phyloP scores from a whole-genome alignment of 2,888 invertebrate genomes.

The Venustoraphidia nigricollis region DNA sequence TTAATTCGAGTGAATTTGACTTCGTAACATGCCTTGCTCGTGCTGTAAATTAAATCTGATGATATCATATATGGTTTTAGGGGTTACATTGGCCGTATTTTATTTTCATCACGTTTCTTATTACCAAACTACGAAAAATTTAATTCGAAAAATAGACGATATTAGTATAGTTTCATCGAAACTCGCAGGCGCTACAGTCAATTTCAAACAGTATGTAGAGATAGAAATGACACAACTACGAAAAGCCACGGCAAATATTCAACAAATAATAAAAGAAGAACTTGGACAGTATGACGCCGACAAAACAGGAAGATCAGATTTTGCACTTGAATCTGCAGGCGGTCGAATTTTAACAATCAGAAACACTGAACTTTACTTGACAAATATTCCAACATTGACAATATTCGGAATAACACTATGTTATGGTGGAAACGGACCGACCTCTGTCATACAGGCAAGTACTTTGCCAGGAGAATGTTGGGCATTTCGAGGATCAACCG shows the following conservation, averaged over 20 bases:
- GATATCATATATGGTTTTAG: too few species aligned
- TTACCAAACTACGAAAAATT: too few species aligned
- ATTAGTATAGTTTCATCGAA: too few species aligned
- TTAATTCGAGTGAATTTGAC: too few species aligned
- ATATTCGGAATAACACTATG: slow-evolving; percentile 30
- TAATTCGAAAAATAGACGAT: too few species aligned
- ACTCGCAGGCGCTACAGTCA: too few species aligned
- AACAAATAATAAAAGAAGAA: slow-evolving; percentile 13
- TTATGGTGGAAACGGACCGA: slow-evolving; percentile 26
- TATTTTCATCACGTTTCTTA: too few species aligned
- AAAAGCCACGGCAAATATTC: not conserved
- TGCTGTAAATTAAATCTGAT: too few species aligned
- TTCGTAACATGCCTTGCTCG: too few species aligned
- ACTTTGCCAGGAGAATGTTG: slow-evolving; percentile 73
- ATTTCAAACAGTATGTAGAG: too few species aligned
- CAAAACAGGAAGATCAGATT: slow-evolving; percentile 24
- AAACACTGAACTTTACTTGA: slow-evolving; percentile 25
- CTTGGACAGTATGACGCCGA: slow-evolving; percentile 19
- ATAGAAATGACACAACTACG: too few species aligned
- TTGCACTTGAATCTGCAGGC: slow-evolving; percentile 25
- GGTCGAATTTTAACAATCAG: slow-evolving; percentile 25
- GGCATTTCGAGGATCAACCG: slow-evolving; percentile 62
- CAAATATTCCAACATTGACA: slow-evolving; percentile 20
- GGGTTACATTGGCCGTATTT: too few species aligned
- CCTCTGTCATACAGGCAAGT: slow-evolving; percentile 29